A percentile compares a stretch with the other conserved stretches of the same genome.
Evolutionary conservation across 1,140 invertebrate species (phyloP).

Genomic region (Macrotrachela quadricornifera): DNA sequence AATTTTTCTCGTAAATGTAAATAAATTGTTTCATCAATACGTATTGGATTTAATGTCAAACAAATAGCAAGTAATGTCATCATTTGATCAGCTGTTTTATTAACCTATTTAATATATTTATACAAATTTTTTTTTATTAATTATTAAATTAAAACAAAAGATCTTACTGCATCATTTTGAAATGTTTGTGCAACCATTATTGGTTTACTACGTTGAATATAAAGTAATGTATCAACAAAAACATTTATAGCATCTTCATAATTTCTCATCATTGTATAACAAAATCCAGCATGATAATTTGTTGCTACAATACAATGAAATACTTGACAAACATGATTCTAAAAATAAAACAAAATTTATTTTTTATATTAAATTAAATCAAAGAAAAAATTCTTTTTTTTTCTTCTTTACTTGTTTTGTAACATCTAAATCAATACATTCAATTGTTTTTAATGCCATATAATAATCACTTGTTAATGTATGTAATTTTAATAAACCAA

Average conservation of each 20-base stretch:
- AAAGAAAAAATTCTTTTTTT: too few relatives aligned
- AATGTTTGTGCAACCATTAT: constrained; percentile 57
- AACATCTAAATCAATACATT: constrained; percentile 85
- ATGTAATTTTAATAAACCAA: constrained; percentile 77
- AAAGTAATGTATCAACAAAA: constrained; percentile 80
- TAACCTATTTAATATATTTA: constrained; percentile 75
- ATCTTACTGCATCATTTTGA: constrained; percentile 61
- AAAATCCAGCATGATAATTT: constrained; percentile 96
- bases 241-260: constrained; percentile 95
- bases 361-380: neutral
- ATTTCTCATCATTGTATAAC: constrained; percentile 98
- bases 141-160: neutral
- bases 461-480: constrained; percentile 93
- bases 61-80: constrained; percentile 86
- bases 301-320: constrained; percentile 95
- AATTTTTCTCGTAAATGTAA: constrained; percentile 73
- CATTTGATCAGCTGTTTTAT: constrained; percentile 97
- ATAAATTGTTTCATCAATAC: constrained; percentile 90
- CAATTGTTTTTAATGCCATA: constrained; percentile 86
- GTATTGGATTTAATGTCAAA: constrained; percentile 85
- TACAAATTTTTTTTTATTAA: neutral
- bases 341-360: constrained; percentile 3
- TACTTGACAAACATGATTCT: constrained; percentile 56
- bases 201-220: constrained; percentile 65
- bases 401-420: constrained; percentile 1